Evolutionary conservation across 2,888 invertebrate species (phyloP).

Genomic region (Dendrolimus pini): DNA sequence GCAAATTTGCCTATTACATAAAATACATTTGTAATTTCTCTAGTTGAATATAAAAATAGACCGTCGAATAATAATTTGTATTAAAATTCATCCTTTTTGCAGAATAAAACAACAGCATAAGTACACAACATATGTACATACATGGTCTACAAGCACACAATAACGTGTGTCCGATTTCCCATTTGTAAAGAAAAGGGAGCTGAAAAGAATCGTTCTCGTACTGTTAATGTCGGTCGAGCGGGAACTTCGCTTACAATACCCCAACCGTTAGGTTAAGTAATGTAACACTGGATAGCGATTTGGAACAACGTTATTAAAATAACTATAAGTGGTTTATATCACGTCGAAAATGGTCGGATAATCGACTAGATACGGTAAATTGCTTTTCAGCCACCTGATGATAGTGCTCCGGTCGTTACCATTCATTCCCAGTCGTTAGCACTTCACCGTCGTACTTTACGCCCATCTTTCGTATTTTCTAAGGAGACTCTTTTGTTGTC

Average conservation of each 20-base stretch:
- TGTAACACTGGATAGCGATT: conserved; percentile 17
- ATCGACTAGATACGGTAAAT: conserved; percentile 30
- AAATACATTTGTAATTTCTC: too few species aligned
- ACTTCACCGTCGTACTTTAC: conserved; percentile 10
- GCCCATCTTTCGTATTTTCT: conserved; percentile 8
- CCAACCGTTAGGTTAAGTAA: conserved; percentile 18
- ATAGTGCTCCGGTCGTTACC: conserved; percentile 17
- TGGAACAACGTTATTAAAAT: conserved; percentile 25
- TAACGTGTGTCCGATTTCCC: conserved; percentile 46
- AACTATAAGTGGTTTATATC: conserved; percentile 28
- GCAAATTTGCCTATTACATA: too few species aligned
- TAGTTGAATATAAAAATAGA: too few species aligned
- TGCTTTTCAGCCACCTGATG: conserved; percentile 30
- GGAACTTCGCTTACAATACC: conserved; percentile 12
- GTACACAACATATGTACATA: neutral
- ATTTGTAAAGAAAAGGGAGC: conserved; percentile 45
- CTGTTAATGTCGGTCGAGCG: conserved; percentile 34
- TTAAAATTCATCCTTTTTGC: too few species aligned
- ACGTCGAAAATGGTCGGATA: conserved; percentile 18
- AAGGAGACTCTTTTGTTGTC: neutral
- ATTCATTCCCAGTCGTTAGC: conserved; percentile 14
- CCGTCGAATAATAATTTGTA: too few species aligned
- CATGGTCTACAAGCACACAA: neutral
- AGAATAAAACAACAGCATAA: too few species aligned
- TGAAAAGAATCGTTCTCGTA: conserved; percentile 33